Conservation (phyloP, 2,797 vertebrate genomes). For the Pristis pectinata region DNA sequence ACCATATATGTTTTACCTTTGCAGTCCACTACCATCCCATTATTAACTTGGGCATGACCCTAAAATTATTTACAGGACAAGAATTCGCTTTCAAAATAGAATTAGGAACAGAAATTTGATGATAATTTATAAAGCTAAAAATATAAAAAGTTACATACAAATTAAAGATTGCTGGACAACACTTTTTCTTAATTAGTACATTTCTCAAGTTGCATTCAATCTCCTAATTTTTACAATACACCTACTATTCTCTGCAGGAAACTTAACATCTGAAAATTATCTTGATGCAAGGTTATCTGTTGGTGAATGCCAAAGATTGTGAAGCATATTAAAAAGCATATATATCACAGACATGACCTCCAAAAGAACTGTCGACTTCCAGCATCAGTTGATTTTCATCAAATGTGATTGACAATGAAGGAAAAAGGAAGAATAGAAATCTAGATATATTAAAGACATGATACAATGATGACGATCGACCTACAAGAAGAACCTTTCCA, state of each 20-base stretch:
- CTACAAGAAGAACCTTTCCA: neutral
- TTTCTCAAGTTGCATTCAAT: neutral
- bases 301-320: neutral
- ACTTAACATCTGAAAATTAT: neutral
- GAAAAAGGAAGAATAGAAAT: too few species aligned
- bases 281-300: neutral
- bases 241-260: neutral
- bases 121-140: neutral
- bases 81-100: neutral
- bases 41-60: neutral
- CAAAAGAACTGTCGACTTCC: neutral
- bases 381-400: neutral
- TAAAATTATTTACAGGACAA: neutral
- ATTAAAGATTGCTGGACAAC: neutral
- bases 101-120: neutral
- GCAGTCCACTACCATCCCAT: neutral
- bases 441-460: neutral
- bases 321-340: neutral
- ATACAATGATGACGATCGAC: neutral
- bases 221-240: neutral
- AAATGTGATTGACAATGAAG: neutral
- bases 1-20: neutral
- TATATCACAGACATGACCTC: neutral
- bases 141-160: neutral
- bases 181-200: neutral